Evolutionary conservation across 2,888 invertebrate genomes (phyloP), one percentile per base, ranked within the genome.

Genomic region (Octonoba sinensis): DNA sequence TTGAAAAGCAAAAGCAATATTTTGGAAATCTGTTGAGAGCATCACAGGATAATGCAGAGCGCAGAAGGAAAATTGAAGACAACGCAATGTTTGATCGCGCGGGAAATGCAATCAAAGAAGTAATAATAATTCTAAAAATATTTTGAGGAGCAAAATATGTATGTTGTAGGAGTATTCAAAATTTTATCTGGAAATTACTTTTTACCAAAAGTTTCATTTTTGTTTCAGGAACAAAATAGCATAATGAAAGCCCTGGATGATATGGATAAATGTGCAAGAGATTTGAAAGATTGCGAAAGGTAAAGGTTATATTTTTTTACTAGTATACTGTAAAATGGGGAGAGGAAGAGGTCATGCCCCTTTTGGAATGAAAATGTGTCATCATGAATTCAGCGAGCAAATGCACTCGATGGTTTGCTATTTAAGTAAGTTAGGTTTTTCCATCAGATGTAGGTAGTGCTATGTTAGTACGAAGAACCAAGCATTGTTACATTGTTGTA

Each of bases 201-300:
- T 12, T 13, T 44, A 13, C 46, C 44, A 11, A 12, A 18, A 18
- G 8, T 36, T 62, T 62, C 18, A 13, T 44, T 62, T 62, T 11
- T 44, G 11, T 27, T 8, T 44, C 16, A 79, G 79, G 79, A 79
- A 54, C 22, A 59, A 13, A 44, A 24, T 16, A 51, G 20, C 8
- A 46, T 71, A 6, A 8, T 16, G 11, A 66, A 54, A 62, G 67
- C 46, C 22, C 46, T 60, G 15, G 15, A 24, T 1, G 62, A 73
- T 4, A 60, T 73, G 59, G 15, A 62, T 8, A 67, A 72, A 11
- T 60, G 59, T 27, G 36, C 22, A 11, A 49, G 27, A 12, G 72
- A 79, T 22, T 62, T 79, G 6, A 72, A 62, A 44, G 66, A 73
- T 8, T 79, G 79, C 24, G 60, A 67, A 46, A 73, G 73, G 79